Evolutionary conservation across 2,888 invertebrate species (phyloP).

Genomic region (Melitaea athalia): DNA sequence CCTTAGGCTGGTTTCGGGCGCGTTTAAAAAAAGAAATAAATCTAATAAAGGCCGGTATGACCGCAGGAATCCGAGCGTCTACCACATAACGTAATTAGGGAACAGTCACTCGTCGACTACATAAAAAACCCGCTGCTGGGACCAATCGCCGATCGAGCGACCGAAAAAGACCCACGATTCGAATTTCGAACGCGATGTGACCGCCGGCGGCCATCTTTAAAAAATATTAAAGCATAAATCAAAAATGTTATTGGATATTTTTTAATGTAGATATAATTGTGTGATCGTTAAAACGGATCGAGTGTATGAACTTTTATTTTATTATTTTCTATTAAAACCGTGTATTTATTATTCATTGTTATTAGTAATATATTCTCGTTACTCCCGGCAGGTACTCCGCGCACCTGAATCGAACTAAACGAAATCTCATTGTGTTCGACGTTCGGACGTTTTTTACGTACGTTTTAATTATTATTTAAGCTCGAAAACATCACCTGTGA

Average conservation of each 20-base stretch:
- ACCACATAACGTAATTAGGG: slow-evolving; percentile 69
- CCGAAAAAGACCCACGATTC: slow-evolving; percentile 54
- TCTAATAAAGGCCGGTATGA: slow-evolving; percentile 53
- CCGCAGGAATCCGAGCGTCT: slow-evolving; percentile 52
- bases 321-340: slow-evolving; percentile 37
- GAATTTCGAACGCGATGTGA: slow-evolving; percentile 47
- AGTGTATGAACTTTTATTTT: slow-evolving; percentile 47
- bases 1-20: background rate
- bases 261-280: slow-evolving; percentile 67
- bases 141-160: slow-evolving; percentile 68
- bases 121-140: slow-evolving; percentile 57
- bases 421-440: slow-evolving; percentile 38
- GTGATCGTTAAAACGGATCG: slow-evolving; percentile 49
- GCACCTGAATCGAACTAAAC: slow-evolving; percentile 36
- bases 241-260: slow-evolving; percentile 71
- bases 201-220: slow-evolving; percentile 71
- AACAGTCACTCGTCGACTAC: slow-evolving; percentile 51
- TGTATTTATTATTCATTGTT: background rate
- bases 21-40: slow-evolving; percentile 34
- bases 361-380: slow-evolving; percentile 3
- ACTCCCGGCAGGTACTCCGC: background rate
- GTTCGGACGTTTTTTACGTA: slow-evolving; percentile 44
- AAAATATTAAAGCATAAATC: slow-evolving; percentile 78
- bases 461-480: slow-evolving; percentile 74
- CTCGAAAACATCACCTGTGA: slow-evolving; percentile 75